Base-by-base conservation (phyloP, 2,888 invertebrate genomes). In the Amphimallon solstitiale region DNA sequence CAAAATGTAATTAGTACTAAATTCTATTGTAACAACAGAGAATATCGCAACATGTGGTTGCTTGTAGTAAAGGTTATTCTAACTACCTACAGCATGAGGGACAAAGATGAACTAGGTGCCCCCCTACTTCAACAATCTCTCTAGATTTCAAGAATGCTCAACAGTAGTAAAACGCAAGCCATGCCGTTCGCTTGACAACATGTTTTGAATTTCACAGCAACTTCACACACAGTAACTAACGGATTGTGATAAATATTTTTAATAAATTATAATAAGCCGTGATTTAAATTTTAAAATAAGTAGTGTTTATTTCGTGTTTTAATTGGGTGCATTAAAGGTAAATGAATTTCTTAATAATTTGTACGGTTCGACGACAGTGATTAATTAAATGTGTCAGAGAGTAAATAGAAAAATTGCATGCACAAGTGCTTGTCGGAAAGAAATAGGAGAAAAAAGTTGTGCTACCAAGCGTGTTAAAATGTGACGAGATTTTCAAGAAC, bases 81-180 rank as follows among this genome's bases (percentile, higher is more conserved):
- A 14, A 52, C 52, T 29, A 52, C 23, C 14, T 7, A 14, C 15
- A 21, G 43, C 19, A 9, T 14, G 54, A 37, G 43, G 12, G n/a
- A 64, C 38, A 17, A 37, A 56, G 21, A 54, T 35, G 12, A 29
- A 10, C n/a, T 9, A 37, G 35, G 29, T 34, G 29, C 29, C 10
- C 52, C 63, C 64, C 48, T 46, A 46, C 64, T 56, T 64, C 37
- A 17, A 35, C 15, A 21, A 23, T 64, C 56, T 64, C 64, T 64
- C 56, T 34, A 21, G 46, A 29, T 21, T 21, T n/a, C 64, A 64
- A 64, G 56, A 64, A 64, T 54, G 64, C 56, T n/a, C 54, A 64
- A 64, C 64, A 56, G 56, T 56, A 56, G 64, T 64, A 23, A 37
- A 56, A 64, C 56, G 56, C 35, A 2, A 56, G 48, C 56, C 19